phyloP scores from a whole-genome alignment of 2,113 vertebrate genomes.

The Saccopteryx leptura region DNA sequence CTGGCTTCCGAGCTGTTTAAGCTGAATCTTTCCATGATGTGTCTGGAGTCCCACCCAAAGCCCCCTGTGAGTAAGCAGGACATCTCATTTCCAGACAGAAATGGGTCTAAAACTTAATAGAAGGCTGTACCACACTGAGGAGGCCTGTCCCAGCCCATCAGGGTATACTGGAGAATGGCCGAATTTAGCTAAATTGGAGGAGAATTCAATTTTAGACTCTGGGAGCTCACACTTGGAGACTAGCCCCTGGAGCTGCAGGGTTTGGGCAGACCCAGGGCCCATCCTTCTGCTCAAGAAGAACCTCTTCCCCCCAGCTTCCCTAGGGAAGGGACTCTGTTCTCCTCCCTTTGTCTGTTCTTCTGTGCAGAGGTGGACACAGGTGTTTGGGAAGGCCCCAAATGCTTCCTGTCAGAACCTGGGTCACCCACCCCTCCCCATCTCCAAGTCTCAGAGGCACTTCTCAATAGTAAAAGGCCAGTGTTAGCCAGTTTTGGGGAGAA shows the following conservation, averaged over 20 bases:
- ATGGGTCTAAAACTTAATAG: background rate
- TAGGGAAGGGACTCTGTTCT: rapidly evolving
- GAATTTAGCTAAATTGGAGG: background rate
- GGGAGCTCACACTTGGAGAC: background rate
- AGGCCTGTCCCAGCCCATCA: background rate
- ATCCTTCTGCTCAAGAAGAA: background rate
- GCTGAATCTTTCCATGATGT: background rate
- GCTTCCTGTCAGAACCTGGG: background rate
- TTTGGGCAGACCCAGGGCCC: no score
- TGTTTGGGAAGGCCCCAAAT: background rate
- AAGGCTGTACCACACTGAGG: rapidly evolving
- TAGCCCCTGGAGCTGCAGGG: background rate
- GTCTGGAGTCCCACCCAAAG: background rate
- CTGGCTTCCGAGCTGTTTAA: background rate
- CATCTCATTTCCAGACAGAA: background rate
- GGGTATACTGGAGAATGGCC: background rate
- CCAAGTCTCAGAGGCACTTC: no score
- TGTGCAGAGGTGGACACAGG: background rate
- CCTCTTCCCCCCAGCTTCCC: no score
- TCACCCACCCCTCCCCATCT: background rate
- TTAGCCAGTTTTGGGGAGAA: background rate
- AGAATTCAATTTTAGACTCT: background rate
- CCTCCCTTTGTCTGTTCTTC: background rate
- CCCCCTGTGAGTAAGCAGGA: no score
- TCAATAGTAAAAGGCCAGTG: background rate